A percentile compares a stretch with the other conserved stretches of the same genome.
phyloP scores from a whole-genome alignment of 2,797 vertebrate genomes.

The Thunnus albacares region DNA sequence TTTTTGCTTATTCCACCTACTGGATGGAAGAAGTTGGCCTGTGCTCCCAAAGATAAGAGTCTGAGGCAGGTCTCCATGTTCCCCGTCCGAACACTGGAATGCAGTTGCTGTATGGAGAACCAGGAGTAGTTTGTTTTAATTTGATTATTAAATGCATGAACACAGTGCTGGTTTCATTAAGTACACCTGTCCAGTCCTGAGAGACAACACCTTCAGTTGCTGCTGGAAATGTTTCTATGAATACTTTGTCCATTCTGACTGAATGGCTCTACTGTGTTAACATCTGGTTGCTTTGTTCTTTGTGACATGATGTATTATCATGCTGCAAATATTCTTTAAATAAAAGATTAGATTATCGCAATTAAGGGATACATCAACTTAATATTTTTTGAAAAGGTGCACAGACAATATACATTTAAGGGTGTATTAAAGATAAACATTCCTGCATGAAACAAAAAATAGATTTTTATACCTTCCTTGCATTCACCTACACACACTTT shows the following conservation, averaged over 20 bases:
- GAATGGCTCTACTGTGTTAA: no score
- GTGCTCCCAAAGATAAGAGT: conserved; percentile 95
- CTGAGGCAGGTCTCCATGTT: conserved; percentile 97
- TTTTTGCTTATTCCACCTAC: conserved; percentile 80
- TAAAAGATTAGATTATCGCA: not conserved
- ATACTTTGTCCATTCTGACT: not conserved
- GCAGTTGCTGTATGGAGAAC: conserved; percentile 91
- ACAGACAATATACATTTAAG: not conserved
- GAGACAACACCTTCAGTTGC: not conserved
- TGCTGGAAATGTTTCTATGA: not conserved
- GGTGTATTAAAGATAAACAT: not conserved
- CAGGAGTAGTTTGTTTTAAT: conserved; percentile 11
- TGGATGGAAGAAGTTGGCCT: conserved; percentile 98
- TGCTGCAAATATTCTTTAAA: not conserved
- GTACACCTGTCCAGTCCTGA: not conserved
- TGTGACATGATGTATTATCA: not conserved
- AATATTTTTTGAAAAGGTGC: not conserved
- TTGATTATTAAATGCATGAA: not conserved
- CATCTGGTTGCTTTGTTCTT: no score
- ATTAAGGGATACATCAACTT: not conserved
- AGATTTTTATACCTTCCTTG: not conserved
- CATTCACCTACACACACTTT: not conserved
- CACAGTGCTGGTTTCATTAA: not conserved
- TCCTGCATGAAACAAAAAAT: not conserved
- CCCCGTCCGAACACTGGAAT: conserved; percentile 97